Conservation (phyloP, 2,888 invertebrate species). For the Drosophila tanythrix region DNA sequence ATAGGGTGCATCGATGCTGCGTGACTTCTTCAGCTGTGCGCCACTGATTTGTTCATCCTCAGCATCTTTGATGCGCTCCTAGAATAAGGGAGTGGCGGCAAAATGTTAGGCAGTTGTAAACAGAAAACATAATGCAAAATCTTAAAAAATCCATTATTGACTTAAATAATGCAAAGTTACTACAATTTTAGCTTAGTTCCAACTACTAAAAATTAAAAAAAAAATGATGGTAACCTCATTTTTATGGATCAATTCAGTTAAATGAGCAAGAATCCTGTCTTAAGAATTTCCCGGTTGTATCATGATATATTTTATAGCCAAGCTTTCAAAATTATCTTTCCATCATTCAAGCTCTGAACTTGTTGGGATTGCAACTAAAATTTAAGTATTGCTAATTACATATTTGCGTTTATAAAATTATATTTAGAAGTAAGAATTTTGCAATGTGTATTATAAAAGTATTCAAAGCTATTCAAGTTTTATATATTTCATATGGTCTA, state of each 20-base stretch:
- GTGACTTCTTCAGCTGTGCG: slow-evolving; percentile 92
- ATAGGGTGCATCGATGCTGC: slow-evolving; percentile 95
- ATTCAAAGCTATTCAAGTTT: neutral
- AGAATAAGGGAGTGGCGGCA: neutral
- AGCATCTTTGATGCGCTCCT: slow-evolving; percentile 84
- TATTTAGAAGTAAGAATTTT: neutral
- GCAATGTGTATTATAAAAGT: neutral
- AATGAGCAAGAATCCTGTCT: neutral
- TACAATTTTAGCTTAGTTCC: neutral
- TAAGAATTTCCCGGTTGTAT: too few relatives aligned
- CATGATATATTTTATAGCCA: too few relatives aligned
- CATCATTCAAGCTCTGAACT: neutral
- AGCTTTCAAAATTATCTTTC: too few relatives aligned
- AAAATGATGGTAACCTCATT: neutral
- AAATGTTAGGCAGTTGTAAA: neutral
- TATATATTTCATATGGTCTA: neutral
- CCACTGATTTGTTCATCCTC: slow-evolving; percentile 86
- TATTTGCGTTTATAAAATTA: neutral
- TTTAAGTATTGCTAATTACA: neutral
- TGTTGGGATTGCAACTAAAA: neutral
- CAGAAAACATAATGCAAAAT: neutral
- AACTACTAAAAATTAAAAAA: too few relatives aligned
- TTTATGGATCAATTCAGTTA: neutral
- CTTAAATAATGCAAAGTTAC: too few relatives aligned
- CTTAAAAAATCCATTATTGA: neutral